Evolutionary conservation across 2,113 vertebrate genomes (phyloP).

Genomic region (Poecile atricapillus): DNA sequence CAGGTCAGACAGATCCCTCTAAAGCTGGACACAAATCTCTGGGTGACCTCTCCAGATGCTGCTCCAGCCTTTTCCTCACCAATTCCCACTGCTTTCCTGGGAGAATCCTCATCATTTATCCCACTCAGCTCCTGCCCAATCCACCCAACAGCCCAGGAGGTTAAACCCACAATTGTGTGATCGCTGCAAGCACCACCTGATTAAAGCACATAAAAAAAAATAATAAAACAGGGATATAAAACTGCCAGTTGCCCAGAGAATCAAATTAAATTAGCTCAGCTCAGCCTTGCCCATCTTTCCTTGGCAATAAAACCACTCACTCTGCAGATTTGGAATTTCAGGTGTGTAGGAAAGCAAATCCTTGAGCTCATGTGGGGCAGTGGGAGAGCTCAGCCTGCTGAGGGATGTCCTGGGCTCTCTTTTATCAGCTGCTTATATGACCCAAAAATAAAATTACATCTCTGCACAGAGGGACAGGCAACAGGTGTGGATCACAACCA

Average conservation of each 20-base stretch:
- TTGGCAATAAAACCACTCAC: not conserved
- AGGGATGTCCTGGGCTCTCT: too few species aligned
- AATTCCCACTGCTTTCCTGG: not conserved
- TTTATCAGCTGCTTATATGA: rapidly evolving
- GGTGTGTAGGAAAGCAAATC: not conserved
- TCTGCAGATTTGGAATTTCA: not conserved
- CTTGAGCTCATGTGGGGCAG: not conserved
- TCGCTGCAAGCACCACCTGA: not conserved
- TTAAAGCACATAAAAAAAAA: not conserved
- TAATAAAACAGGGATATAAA: not conserved
- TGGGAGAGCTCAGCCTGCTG: not conserved
- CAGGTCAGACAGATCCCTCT: not conserved
- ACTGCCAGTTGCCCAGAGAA: not conserved
- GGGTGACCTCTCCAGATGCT: not conserved
- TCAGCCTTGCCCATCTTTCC: not conserved
- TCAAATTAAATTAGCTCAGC: not conserved
- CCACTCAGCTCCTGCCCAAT: not conserved
- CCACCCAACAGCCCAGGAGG: not conserved
- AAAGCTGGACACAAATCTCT: not conserved
- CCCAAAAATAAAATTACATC: not conserved
- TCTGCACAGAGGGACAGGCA: not conserved
- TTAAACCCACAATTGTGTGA: rapidly evolving
- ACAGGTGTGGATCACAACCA: not conserved
- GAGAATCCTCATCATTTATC: not conserved
- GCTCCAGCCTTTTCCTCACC: not conserved